phyloP scores from a whole-genome alignment of 1,140 invertebrate genomes.

The Drosophila teissieri region DNA sequence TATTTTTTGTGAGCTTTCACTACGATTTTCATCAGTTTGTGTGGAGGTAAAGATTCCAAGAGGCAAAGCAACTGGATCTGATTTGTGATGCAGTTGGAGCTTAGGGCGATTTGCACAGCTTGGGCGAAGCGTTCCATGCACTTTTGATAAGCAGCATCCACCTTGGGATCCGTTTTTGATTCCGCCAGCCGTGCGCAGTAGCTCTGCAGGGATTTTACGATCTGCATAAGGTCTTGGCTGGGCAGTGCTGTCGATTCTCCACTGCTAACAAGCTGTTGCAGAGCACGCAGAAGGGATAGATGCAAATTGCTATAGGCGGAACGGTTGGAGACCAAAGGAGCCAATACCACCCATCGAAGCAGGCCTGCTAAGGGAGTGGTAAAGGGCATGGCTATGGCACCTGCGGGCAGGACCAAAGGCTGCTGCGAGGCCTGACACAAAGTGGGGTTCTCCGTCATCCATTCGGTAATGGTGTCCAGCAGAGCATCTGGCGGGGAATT shows the following conservation, averaged over 20 bases:
- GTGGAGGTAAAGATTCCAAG: slow-evolving; percentile 86
- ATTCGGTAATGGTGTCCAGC: slow-evolving; percentile 88
- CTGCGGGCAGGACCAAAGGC: slow-evolving; percentile 89
- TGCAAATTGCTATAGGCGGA: slow-evolving; percentile 87
- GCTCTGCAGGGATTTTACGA: slow-evolving; percentile 84
- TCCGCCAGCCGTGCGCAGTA: slow-evolving; percentile 84
- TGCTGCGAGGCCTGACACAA: slow-evolving; percentile 90
- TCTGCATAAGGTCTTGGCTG: slow-evolving; percentile 86
- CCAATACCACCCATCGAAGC: slow-evolving; percentile 89
- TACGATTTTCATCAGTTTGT: slow-evolving; percentile 87
- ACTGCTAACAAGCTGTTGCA: slow-evolving; percentile 85
- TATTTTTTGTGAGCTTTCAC: slow-evolving; percentile 84
- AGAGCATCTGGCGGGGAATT: slow-evolving; percentile 87
- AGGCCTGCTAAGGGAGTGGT: slow-evolving; percentile 92
- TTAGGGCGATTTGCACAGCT: slow-evolving; percentile 90
- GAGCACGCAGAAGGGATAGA: slow-evolving; percentile 87
- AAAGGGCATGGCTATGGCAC: slow-evolving; percentile 92
- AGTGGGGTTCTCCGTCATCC: slow-evolving; percentile 88
- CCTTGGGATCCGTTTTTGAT: slow-evolving; percentile 49
- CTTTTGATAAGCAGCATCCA: slow-evolving; percentile 84
- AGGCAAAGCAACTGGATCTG: slow-evolving; percentile 87
- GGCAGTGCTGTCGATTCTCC: slow-evolving; percentile 86
- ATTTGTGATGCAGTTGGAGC: slow-evolving; percentile 91
- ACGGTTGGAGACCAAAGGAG: slow-evolving; percentile 85
- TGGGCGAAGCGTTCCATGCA: slow-evolving; percentile 91